Percentiles rank a stretch among this genome's conserved stretches.
These are phyloP conservation scores for Sitophilus oryzae DNA, from an alignment of 1,140 invertebrate species.

Conservation along the genomic window DNA sequence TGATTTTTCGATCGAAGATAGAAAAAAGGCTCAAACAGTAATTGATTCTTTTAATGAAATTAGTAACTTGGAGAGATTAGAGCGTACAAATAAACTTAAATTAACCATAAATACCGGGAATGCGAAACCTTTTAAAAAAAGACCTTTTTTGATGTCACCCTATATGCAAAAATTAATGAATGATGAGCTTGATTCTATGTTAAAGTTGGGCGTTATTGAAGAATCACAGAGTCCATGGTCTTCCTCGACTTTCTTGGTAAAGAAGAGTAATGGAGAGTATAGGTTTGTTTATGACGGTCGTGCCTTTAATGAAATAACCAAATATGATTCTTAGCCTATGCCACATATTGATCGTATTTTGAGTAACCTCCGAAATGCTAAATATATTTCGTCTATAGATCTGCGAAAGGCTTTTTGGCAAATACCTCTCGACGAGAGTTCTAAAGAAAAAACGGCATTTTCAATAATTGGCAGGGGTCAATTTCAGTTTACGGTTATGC, in stretches of 20 bases:
- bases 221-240: conserved; percentile 19
- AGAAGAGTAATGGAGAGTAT: conserved; percentile 25
- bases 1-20: not conserved
- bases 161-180: conserved; percentile 19
- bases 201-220: conserved; percentile 17
- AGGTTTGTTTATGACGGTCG: conserved; percentile 42
- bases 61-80: not conserved
- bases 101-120: conserved; percentile 9
- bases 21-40: not conserved
- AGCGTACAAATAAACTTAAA: not conserved
- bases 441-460: conserved; percentile 42
- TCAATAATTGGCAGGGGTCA: conserved; percentile 37
- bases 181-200: conserved; percentile 25
- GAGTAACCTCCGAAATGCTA: conserved; percentile 32
- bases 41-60: too few species aligned
- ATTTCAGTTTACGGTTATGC: conserved; percentile 40
- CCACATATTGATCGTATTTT: conserved; percentile 34
- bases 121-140: conserved; percentile 1
- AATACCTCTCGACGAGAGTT: conserved; percentile 31
- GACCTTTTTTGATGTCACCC: conserved; percentile 8
- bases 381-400: conserved; percentile 38
- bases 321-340: conserved; percentile 35
- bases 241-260: conserved; percentile 25
- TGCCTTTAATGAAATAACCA: conserved; percentile 40
- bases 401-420: too few species aligned